Base-by-base conservation (phyloP, 1,140 invertebrate species). In the Scaptomyza montana region DNA sequence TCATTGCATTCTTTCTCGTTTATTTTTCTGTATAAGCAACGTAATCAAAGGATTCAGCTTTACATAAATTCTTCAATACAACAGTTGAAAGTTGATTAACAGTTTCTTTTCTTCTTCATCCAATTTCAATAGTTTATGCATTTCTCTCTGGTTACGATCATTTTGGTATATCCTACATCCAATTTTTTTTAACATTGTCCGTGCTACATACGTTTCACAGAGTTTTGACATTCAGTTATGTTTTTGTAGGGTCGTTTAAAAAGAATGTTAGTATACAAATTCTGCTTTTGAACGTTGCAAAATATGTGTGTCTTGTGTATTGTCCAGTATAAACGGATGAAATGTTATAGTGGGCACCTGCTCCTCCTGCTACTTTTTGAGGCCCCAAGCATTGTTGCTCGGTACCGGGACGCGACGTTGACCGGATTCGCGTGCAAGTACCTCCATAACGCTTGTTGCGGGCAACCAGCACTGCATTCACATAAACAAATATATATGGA, bases 361-460 rank as follows among this genome's bases (percentile, higher is more conserved):
- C 33, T 36, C 12, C 39, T 43, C 30, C 56, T 74, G 59, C 57
- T 91, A 92, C 64, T 90, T 89, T 36, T 91, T 91, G 3, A 92
- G 50, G 41, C 84, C 74, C 91, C 91, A 92, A 4, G 92, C 92
- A 84, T 93, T 94, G 53, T 93, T 92, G 80, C 93, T 94, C 9
- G 96, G 95, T 54, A 95, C 94, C 21, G 96, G 96, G 41, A 96
- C 95, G 89, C 95, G 95, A 3, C 96, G 93, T 85, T 95, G 95
- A 41, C 96, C 96, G 65, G 94, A 95, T 92, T 97, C 96, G 55
- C 96, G 94, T 72, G 95, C 94, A 57, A 97, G 86, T 53, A 97
- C 94, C 92, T 97, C 96, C 80, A 97, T 91, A 70, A 98, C 93
- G 92, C 96, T 97, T 80, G 96, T 95, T 71, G 96, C 95, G n/a